Conservation (phyloP, 2,113 vertebrate species). For the Hypocryptadius cinnamomeus region DNA sequence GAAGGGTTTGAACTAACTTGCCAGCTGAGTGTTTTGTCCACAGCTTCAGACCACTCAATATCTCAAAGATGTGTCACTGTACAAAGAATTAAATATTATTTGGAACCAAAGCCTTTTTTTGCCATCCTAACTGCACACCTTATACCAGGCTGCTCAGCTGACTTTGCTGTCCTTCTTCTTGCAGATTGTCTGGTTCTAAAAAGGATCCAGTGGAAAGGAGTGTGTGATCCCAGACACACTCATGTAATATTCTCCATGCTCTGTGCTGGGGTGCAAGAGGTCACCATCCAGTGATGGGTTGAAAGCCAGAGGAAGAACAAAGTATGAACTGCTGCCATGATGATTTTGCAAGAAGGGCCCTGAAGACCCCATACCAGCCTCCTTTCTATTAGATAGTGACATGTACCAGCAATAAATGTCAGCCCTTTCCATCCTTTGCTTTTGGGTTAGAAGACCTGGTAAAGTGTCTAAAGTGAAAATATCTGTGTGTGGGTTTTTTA, state of each 20-base stretch:
- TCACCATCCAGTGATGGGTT: not conserved
- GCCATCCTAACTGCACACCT: not conserved
- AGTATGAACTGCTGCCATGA: not conserved
- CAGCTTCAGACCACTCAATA: not conserved
- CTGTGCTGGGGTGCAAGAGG: not conserved
- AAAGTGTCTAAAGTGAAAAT: not conserved
- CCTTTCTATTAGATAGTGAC: not conserved
- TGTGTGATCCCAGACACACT: not conserved
- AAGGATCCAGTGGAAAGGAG: not conserved
- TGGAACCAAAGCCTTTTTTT: not conserved
- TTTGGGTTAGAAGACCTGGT: not conserved
- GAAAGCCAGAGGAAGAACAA: accelerated
- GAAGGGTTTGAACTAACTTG: not conserved
- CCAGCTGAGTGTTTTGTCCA: not conserved
- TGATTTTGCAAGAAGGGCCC: not conserved
- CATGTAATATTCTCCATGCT: not conserved
- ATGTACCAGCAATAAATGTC: not conserved
- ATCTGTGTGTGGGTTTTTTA: accelerated
- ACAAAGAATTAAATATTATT: not conserved
- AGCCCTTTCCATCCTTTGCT: not conserved
- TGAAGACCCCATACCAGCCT: not conserved
- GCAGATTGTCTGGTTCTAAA: not conserved
- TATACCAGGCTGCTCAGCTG: not conserved
- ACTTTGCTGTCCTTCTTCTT: not conserved
- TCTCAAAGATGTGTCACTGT: not conserved